Conservation (phyloP, 2,113 vertebrate genomes). For the Malaclemys terrapin region DNA sequence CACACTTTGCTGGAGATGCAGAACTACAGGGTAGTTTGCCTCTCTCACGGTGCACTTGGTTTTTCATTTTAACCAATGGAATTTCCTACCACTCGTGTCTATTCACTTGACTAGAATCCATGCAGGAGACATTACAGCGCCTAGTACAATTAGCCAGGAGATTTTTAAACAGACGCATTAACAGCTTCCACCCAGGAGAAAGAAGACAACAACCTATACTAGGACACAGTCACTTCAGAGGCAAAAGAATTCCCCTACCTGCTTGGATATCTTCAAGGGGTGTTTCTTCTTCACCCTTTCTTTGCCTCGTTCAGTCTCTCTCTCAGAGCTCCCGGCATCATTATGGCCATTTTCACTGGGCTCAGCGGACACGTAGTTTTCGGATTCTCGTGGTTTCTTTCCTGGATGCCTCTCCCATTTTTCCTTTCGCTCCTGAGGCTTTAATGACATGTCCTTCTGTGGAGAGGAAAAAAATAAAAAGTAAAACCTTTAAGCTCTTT, state of each 20-base stretch:
- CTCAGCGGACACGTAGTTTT: constrained; percentile 88
- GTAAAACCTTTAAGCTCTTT: not conserved
- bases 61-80: not conserved
- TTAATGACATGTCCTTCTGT: constrained; percentile 91
- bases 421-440: constrained; percentile 91
- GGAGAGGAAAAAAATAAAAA: not conserved
- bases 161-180: not conserved
- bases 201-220: fast-evolving
- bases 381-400: constrained; percentile 90
- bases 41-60: fast-evolving
- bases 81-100: not conserved
- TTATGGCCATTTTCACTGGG: constrained; percentile 90
- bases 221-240: fast-evolving
- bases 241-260: constrained; percentile 81
- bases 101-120: not conserved
- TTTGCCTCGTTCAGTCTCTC: constrained; percentile 88
- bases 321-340: constrained; percentile 83
- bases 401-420: constrained; percentile 84
- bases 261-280: constrained; percentile 91
- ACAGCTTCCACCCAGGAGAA: not conserved
- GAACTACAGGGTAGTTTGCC: not conserved
- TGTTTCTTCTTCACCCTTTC: constrained; percentile 91
- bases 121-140: not conserved
- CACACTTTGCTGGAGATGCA: not conserved
- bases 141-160: constrained; percentile 4